Evolutionary conservation across 1,140 invertebrate species (phyloP).

Genomic region (Coptotermes formosanus): DNA sequence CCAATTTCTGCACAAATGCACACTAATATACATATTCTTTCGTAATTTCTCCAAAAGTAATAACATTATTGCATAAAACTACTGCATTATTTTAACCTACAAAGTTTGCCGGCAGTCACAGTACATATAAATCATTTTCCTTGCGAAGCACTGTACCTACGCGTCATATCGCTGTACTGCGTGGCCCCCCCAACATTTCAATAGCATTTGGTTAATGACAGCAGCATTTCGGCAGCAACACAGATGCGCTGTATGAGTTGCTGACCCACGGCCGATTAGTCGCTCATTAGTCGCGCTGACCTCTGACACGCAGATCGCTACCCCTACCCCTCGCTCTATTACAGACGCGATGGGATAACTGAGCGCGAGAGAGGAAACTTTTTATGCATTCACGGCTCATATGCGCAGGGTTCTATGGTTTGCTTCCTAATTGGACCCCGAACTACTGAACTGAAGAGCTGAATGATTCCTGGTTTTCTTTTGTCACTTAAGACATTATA

Average conservation of each 20-base stretch:
- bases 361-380: not conserved
- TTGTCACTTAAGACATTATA: no score
- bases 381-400: not conserved
- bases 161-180: not conserved
- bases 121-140: not conserved
- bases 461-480: no score
- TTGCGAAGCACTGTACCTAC: not conserved
- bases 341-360: not conserved
- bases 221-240: not conserved
- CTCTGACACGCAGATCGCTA: conserved; percentile 11
- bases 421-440: not conserved
- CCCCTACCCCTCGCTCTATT: not conserved
- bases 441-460: not conserved
- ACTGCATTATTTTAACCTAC: no score
- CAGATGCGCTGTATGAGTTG: conserved; percentile 14
- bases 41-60: no score
- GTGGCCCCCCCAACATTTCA: not conserved
- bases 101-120: no score
- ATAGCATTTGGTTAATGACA: conserved; percentile 17
- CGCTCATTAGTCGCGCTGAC: conserved; percentile 8
- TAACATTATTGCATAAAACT: no score
- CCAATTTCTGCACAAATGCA: no score
- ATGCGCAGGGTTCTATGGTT: no score
- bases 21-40: no score
- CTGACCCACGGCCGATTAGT: conserved; percentile 12